phyloP scores from a whole-genome alignment of 1,140 invertebrate genomes.

The Augochlora pura region DNA sequence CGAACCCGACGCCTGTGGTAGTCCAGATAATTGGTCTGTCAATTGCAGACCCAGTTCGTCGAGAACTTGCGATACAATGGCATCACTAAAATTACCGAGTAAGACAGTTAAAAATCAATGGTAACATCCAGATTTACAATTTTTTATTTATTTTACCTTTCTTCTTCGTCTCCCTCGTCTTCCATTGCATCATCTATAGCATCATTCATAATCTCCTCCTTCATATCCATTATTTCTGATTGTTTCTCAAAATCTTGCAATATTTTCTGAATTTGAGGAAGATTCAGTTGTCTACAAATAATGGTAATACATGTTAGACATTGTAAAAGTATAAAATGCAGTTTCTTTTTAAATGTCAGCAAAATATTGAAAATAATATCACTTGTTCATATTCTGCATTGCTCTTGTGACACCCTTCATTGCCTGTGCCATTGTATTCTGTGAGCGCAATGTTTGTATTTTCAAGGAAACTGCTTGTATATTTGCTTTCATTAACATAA shows the following conservation, averaged over 20 bases:
- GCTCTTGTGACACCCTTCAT: slow-evolving; percentile 99
- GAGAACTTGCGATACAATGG: slow-evolving; percentile 95
- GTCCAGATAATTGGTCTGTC: slow-evolving; percentile 91
- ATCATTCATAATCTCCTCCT: slow-evolving; percentile 99
- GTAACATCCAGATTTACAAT: not conserved
- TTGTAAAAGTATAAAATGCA: not conserved
- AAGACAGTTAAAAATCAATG: slow-evolving; percentile 4
- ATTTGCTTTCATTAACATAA: slow-evolving; percentile 99
- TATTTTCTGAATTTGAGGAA: slow-evolving; percentile 99
- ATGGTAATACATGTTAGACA: not conserved
- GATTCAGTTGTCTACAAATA: slow-evolving; percentile 90
- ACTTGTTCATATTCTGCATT: slow-evolving; percentile 99
- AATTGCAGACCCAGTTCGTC: slow-evolving; percentile 98
- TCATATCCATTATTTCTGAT: slow-evolving; percentile 99
- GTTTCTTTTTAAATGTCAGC: not conserved
- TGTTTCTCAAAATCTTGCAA: slow-evolving; percentile 99
- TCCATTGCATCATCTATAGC: slow-evolving; percentile 99
- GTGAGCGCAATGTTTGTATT: slow-evolving; percentile 98
- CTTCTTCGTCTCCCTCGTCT: slow-evolving; percentile 98
- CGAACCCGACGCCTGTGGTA: slow-evolving; percentile 85
- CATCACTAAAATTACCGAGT: slow-evolving; percentile 84
- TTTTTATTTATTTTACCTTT: slow-evolving; percentile 85
- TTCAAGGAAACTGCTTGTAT: slow-evolving; percentile 99
- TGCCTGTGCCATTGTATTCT: slow-evolving; percentile 99
- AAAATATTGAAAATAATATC: not conserved